These are phyloP conservation scores for Agrotis exclamationis DNA, from an alignment of 2,888 invertebrate species.

Conservation along the genomic window DNA sequence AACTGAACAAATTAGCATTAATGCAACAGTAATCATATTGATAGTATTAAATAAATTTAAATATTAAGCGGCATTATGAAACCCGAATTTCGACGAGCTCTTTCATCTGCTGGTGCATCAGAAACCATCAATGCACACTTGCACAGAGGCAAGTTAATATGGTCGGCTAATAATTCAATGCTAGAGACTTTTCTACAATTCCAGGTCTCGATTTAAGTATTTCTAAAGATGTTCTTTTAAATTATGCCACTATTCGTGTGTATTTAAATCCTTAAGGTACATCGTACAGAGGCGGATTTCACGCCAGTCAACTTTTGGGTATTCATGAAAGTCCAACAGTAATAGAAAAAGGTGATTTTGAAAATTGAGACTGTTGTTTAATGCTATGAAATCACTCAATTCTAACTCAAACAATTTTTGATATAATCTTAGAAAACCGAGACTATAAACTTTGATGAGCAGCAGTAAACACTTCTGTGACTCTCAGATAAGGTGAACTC, in stretches of 20 bases:
- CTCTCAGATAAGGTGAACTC: neutral
- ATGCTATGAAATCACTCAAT: neutral
- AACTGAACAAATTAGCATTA: neutral
- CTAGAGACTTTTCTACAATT: neutral
- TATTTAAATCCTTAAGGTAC: neutral
- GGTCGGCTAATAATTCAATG: neutral
- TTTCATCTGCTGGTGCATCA: neutral
- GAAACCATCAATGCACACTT: neutral
- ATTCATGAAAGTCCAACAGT: neutral
- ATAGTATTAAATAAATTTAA: constrained; percentile 12
- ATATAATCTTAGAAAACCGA: neutral
- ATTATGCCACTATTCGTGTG: neutral
- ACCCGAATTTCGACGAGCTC: neutral
- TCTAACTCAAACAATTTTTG: too few relatives aligned
- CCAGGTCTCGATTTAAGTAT: neutral
- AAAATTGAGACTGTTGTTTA: neutral
- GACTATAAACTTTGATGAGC: neutral
- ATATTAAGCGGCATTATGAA: neutral
- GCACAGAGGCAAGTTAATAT: too few relatives aligned
- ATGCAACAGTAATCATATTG: constrained; percentile 1
- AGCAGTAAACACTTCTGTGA: neutral
- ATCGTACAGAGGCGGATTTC: too few relatives aligned
- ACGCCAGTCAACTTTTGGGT: neutral
- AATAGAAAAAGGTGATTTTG: neutral
- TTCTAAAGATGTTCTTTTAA: neutral